phyloP scores from a whole-genome alignment of 2,113 vertebrate genomes.

The Carassius auratus region DNA sequence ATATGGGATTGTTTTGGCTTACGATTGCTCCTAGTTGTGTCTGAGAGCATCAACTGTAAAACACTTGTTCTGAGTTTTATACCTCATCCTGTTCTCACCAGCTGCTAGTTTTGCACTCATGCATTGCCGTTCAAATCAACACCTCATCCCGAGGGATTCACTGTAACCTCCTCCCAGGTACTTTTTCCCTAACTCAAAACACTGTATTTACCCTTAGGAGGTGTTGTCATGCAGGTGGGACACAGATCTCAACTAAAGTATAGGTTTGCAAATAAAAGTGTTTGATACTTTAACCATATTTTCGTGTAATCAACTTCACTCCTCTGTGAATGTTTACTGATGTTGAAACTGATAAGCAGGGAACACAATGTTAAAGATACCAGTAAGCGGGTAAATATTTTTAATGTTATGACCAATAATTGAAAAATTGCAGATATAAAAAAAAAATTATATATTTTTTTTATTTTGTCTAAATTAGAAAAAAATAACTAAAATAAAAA shows the following conservation, averaged over 20 bases:
- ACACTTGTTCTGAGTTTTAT: conserved; percentile 35
- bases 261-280: background rate
- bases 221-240: conserved; percentile 25
- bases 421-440: no score
- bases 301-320: background rate
- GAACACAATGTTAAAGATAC: no score
- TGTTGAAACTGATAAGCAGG: background rate
- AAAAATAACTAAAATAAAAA: no score
- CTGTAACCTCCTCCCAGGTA: conserved; percentile 20
- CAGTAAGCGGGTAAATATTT: no score
- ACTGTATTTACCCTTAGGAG: conserved; percentile 4
- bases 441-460: no score
- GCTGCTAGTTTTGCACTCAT: conserved; percentile 32
- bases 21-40: conserved; percentile 50
- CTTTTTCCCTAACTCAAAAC: background rate
- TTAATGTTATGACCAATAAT: no score
- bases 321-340: background rate
- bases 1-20: conserved; percentile 66
- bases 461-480: no score
- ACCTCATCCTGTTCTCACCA: conserved; percentile 47
- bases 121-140: conserved; percentile 27
- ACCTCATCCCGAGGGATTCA: conserved; percentile 33
- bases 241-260: conserved; percentile 14
- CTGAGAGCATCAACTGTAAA: conserved; percentile 58
- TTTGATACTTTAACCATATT: background rate